phyloP scores from a whole-genome alignment of 2,113 vertebrate genomes.

The Malurus alboscapulatus region DNA sequence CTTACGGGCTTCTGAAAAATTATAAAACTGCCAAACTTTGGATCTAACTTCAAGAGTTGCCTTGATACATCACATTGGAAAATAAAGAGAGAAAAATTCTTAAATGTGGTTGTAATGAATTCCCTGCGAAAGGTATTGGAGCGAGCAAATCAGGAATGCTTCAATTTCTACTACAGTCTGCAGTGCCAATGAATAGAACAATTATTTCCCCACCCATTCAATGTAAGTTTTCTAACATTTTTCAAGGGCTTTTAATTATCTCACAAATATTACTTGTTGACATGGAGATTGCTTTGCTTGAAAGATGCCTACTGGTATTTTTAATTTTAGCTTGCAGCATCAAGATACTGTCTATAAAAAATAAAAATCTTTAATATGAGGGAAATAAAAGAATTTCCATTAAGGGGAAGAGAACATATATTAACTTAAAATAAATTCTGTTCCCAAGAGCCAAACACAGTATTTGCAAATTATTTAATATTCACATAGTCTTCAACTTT shows the following conservation, averaged over 20 bases:
- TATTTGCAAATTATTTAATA: not conserved
- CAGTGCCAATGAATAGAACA: not conserved
- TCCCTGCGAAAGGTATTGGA: not conserved
- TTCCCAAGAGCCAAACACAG: not conserved
- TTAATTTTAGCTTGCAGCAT: not conserved
- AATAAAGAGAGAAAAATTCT: not conserved
- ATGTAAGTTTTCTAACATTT: not conserved
- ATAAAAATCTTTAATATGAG: not conserved
- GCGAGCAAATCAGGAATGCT: not conserved
- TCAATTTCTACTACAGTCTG: not conserved
- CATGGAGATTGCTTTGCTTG: slow-evolving; percentile 4
- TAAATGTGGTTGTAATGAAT: not conserved
- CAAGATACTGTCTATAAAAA: not conserved
- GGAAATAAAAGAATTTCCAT: not conserved
- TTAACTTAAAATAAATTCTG: not conserved
- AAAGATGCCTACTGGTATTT: not conserved
- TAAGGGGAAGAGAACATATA: not conserved
- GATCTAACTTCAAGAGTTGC: not conserved
- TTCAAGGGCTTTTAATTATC: slow-evolving; percentile 1
- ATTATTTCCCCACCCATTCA: not conserved
- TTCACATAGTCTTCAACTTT: not conserved
- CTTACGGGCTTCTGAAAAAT: not conserved
- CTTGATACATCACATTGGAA: not conserved
- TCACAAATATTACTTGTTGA: not conserved
- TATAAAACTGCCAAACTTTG: not conserved